Percentiles rank a stretch among this genome's conserved stretches.
Conservation (phyloP, 1,140 invertebrate species). For the Stenopsyche tienmushanensis region DNA sequence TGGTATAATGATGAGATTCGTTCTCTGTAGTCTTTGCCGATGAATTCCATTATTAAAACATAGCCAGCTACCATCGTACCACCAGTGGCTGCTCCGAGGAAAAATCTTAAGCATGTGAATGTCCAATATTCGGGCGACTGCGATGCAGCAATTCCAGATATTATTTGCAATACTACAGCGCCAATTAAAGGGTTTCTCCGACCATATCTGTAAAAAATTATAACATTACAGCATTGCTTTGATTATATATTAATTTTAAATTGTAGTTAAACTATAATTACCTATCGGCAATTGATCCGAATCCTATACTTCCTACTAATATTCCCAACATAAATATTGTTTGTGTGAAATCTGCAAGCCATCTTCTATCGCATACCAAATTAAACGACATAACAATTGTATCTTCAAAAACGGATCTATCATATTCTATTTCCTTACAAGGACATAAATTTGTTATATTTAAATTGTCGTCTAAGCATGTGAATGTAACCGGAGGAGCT, state of each 20-base stretch:
- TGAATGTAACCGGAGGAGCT: constrained; percentile 57
- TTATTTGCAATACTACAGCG: constrained; percentile 60
- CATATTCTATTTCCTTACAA: constrained; percentile 61
- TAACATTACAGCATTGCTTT: constrained; percentile 10
- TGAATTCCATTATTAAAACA: constrained; percentile 58
- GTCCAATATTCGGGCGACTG: constrained; percentile 61
- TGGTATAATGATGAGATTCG: constrained; percentile 63
- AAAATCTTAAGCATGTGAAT: constrained; percentile 62
- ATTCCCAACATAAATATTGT: constrained; percentile 53
- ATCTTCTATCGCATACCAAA: constrained; percentile 65
- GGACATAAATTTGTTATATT: constrained; percentile 48
- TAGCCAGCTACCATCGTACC: constrained; percentile 65
- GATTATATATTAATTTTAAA: constrained; percentile 1
- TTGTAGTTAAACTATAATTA: no score
- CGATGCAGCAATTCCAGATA: constrained; percentile 59
- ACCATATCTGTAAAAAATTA: constrained; percentile 60
- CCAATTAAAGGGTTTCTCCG: constrained; percentile 60
- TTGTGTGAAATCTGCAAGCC: constrained; percentile 68
- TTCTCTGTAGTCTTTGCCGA: constrained; percentile 60
- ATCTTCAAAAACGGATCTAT: constrained; percentile 64
- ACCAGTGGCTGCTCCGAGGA: constrained; percentile 61
- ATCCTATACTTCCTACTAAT: constrained; percentile 50
- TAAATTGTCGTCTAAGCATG: constrained; percentile 45
- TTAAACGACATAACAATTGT: constrained; percentile 75
- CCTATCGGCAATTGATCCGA: constrained; percentile 55